These are phyloP conservation scores for Thera britannica DNA, from an alignment of 2,888 invertebrate genomes.

Conservation along the genomic window DNA sequence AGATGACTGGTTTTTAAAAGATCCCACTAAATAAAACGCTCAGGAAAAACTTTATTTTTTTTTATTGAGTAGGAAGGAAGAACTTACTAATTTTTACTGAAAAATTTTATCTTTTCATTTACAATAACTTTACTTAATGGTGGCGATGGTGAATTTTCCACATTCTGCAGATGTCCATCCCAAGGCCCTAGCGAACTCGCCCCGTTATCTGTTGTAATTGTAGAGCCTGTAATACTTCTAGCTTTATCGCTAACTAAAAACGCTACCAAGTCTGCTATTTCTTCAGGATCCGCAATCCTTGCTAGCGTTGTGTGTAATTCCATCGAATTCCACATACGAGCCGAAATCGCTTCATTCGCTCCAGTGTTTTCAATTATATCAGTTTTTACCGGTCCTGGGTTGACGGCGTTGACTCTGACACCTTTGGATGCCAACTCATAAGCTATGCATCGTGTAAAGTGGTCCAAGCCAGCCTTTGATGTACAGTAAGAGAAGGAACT, in stretches of 20 bases:
- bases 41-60: neutral
- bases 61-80: neutral
- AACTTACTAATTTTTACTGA: neutral
- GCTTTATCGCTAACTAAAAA: conserved; percentile 88
- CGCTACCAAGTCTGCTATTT: conserved; percentile 89
- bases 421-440: conserved; percentile 89
- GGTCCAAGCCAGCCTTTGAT: conserved; percentile 86
- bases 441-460: conserved; percentile 93
- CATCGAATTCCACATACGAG: conserved; percentile 84
- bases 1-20: too few relatives aligned
- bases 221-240: conserved; percentile 92
- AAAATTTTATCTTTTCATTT: neutral
- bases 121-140: neutral
- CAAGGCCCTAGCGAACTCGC: conserved; percentile 4
- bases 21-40: neutral
- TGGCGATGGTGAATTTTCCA: neutral
- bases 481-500: conserved; percentile 42
- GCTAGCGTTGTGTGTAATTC: conserved; percentile 92
- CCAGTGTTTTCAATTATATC: conserved; percentile 39
- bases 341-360: conserved; percentile 54
- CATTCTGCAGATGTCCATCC: neutral
- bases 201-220: conserved; percentile 47
- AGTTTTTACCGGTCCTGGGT: conserved; percentile 92
- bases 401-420: conserved; percentile 92
- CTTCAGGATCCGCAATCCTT: conserved; percentile 71